A percentile compares a stretch with the other conserved stretches of the same genome.
phyloP scores from a whole-genome alignment of 2,113 vertebrate species.

The Tetraodon nigroviridis region DNA sequence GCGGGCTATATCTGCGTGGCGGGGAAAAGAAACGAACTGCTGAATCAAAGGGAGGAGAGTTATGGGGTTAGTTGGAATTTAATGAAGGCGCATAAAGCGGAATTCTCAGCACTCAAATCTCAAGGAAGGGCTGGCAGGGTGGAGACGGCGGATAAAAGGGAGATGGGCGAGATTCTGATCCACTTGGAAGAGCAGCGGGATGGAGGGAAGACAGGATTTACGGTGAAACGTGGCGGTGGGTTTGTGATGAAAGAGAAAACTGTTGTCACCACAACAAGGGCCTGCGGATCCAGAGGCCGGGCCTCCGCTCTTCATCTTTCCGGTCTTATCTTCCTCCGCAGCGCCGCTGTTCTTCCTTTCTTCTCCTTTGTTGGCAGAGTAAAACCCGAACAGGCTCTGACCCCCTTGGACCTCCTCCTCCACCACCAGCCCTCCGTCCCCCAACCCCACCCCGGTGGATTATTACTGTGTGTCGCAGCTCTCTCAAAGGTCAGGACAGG shows the following conservation, averaged over 20 bases:
- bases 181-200: conserved; percentile 20
- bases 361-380: conserved; percentile 29
- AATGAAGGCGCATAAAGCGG: conserved; percentile 55
- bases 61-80: conserved; percentile 49
- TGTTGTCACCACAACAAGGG: conserved; percentile 9
- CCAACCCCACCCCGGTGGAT: conserved; percentile 24
- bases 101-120: conserved; percentile 43
- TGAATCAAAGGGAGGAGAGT: conserved; percentile 42
- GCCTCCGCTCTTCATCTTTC: conserved; percentile 7
- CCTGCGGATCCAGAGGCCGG: neutral
- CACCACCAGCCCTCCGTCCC: neutral
- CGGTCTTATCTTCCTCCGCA: conserved; percentile 35
- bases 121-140: conserved; percentile 27
- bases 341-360: neutral
- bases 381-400: conserved; percentile 28
- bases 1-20: conserved; percentile 21
- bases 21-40: conserved; percentile 18
- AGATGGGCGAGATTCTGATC: conserved; percentile 23
- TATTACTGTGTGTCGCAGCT: conserved; percentile 57
- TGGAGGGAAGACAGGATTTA: conserved; percentile 3
- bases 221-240: conserved; percentile 9
- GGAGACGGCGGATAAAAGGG: conserved; percentile 25
- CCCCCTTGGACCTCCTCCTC: conserved; percentile 3
- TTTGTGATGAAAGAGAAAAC: conserved; percentile 27
- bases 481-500: conserved; percentile 67